Conservation (phyloP, 2,888 invertebrate species). For the Ichneumon xanthorius region DNA sequence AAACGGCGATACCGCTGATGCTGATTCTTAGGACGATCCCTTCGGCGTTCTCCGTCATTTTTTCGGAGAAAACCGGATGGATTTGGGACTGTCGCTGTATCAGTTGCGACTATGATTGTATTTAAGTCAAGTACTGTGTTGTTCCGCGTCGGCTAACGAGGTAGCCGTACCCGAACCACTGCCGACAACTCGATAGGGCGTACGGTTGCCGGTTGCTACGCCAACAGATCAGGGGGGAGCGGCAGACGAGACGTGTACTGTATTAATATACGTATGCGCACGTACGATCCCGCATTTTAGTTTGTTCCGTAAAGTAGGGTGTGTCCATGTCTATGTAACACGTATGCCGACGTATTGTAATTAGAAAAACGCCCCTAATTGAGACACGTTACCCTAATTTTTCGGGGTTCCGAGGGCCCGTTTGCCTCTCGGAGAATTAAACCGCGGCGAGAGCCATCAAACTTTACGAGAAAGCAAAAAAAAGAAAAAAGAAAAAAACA, state of each 20-base stretch:
- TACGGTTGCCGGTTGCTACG: constrained; percentile 17
- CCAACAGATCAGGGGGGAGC: constrained; percentile 30
- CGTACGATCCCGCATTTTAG: background rate
- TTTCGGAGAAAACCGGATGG: background rate
- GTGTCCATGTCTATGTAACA: constrained; percentile 46
- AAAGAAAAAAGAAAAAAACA: background rate
- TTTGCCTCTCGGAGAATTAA: background rate
- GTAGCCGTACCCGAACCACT: background rate
- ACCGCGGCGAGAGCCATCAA: background rate
- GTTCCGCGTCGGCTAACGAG: background rate
- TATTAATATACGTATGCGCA: constrained; percentile 13
- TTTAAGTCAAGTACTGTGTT: background rate
- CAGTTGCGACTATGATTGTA: background rate
- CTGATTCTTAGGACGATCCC: constrained; percentile 37
- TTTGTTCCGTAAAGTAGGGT: constrained; percentile 46
- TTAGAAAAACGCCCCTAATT: constrained; percentile 50
- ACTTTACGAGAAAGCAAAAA: background rate
- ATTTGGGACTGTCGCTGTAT: background rate
- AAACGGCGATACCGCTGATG: constrained; percentile 50
- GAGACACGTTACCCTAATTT: constrained; percentile 33
- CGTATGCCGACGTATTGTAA: constrained; percentile 46
- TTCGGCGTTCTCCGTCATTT: background rate
- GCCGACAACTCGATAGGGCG: background rate
- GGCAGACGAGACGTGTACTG: constrained; percentile 5
- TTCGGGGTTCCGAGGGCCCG: background rate